Percentiles rank a stretch among this genome's conserved stretches.
These are phyloP conservation scores for Synanthedon myopaeformis DNA, from an alignment of 2,888 invertebrate genomes.

Conservation along the genomic window DNA sequence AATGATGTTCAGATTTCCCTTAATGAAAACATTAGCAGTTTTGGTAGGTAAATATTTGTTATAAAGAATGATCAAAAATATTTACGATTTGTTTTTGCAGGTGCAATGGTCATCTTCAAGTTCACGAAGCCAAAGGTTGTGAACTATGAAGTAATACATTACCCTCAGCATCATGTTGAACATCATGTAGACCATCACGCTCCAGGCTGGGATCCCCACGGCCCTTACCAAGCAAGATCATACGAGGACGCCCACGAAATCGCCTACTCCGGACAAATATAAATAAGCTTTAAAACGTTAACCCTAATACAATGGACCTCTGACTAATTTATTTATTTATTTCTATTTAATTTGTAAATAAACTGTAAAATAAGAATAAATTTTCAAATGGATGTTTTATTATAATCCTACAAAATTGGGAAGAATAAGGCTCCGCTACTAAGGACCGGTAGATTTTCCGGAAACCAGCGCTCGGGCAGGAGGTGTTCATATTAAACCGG, in stretches of 20 bases:
- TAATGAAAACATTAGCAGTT: no score
- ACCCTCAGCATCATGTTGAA: slow-evolving; percentile 79
- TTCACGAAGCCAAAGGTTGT: slow-evolving; percentile 88
- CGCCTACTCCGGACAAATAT: slow-evolving; percentile 70
- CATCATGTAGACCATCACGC: slow-evolving; percentile 74
- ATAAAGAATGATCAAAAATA: neutral
- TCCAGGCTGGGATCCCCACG: slow-evolving; percentile 68
- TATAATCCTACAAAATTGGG: slow-evolving; percentile 3
- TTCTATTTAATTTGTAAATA: slow-evolving; percentile 50
- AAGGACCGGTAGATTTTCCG: no score
- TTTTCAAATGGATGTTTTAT: slow-evolving; percentile 20
- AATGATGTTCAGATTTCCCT: neutral
- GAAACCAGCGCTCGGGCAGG: no score
- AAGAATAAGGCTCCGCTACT: no score
- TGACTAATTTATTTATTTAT: slow-evolving; percentile 59
- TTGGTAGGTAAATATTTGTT: neutral
- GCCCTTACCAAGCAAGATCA: slow-evolving; percentile 73
- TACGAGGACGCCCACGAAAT: slow-evolving; percentile 70
- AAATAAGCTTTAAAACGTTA: slow-evolving; percentile 28
- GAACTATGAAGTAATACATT: slow-evolving; percentile 89
- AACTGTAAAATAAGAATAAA: slow-evolving; percentile 55
- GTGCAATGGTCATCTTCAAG: slow-evolving; percentile 87
- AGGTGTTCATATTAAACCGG: no score
- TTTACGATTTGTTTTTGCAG: slow-evolving; percentile 19
- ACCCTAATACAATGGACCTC: slow-evolving; percentile 42